Base-by-base conservation (phyloP, 2,113 vertebrate species). In the Eulemur rufifrons region DNA sequence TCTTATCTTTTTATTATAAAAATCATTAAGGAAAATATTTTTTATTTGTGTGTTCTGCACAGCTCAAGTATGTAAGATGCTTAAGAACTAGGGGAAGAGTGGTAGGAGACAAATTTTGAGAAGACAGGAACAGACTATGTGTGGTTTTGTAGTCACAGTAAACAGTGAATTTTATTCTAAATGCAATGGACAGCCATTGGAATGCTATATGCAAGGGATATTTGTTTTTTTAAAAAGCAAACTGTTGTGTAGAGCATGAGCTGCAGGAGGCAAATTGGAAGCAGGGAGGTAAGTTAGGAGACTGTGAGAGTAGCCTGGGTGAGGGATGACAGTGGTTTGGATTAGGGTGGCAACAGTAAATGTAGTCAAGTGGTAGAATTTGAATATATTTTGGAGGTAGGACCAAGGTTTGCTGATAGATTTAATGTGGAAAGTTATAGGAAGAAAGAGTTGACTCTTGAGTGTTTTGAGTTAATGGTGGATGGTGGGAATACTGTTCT, bases 1-100 rank as follows among this genome's bases (percentile, higher is more conserved):
- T 77, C 34, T 32, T 95, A 29, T 74, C 73, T 96, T 89, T 89
- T 52, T 54, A 85, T 86, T 89, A 85, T 85, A 73, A 89, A 89
- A 93, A 84, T 69, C 34, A n/a, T n/a, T 54, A 89, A 96, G 63
- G 73, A 85, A 89, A 86, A 3, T 20, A 73, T 63, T 39, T 76
- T 39, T 80, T 63, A 34, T 69, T 42, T 76, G 3, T 69, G 15
- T 77, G 54, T 32, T 54, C n/a, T 78, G 4, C 27, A 68, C 20
- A 84, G n/a, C 27, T 92, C 8, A 52, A 78, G 32, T 9, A 83
- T 20, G 34, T 69, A 78, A 86, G 54, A 85, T 64, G 54, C 29
- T 54, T 45, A 54, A 89, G 37, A 86, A 39, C n/a, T 64, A 78
- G 82, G 14, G 11, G 20, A 86, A 93, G 56, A 89, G 23, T 80